Percentiles rank a stretch among this genome's conserved stretches.
Conservation (phyloP, 2,888 invertebrate species). For the Drosophila nr. fundita region DNA sequence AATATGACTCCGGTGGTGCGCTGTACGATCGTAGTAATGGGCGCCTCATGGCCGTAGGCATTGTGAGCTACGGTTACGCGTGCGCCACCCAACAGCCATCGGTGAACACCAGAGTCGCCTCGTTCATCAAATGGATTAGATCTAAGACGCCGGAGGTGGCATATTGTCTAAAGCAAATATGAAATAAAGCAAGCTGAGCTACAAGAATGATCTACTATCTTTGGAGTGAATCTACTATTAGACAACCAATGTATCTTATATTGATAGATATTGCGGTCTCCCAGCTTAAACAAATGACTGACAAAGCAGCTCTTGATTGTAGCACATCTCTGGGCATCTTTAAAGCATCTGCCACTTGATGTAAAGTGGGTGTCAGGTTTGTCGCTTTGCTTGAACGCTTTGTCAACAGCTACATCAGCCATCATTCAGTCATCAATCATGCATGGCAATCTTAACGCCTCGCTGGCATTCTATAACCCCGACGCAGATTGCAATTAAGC, state of each 20-base stretch:
- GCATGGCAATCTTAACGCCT: conserved; percentile 67
- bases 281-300: not conserved
- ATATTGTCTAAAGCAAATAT: conserved; percentile 70
- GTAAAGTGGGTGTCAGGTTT: conserved; percentile 73
- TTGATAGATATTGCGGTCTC: not conserved
- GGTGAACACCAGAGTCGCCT: conserved; percentile 87
- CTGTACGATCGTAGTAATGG: conserved; percentile 84
- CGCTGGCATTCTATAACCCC: conserved; percentile 47
- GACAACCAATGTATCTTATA: not conserved
- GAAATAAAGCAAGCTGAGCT: not conserved
- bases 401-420: conserved; percentile 34
- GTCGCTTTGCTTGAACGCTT: conserved; percentile 64
- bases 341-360: conserved; percentile 5
- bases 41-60: conserved; percentile 85
- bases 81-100: conserved; percentile 86
- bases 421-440: conserved; percentile 67
- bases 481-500: conserved; percentile 77
- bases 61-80: conserved; percentile 86
- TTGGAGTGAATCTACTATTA: not conserved
- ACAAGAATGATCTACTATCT: too few species aligned
- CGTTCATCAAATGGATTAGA: conserved; percentile 87
- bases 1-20: conserved; percentile 87
- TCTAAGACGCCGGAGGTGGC: conserved; percentile 80
- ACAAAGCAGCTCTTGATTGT: not conserved
- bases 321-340: not conserved